Evolutionary conservation across 2,113 vertebrate genomes (phyloP), one percentile per base, ranked within the genome.

Genomic region (Protomyctophum bolini): DNA sequence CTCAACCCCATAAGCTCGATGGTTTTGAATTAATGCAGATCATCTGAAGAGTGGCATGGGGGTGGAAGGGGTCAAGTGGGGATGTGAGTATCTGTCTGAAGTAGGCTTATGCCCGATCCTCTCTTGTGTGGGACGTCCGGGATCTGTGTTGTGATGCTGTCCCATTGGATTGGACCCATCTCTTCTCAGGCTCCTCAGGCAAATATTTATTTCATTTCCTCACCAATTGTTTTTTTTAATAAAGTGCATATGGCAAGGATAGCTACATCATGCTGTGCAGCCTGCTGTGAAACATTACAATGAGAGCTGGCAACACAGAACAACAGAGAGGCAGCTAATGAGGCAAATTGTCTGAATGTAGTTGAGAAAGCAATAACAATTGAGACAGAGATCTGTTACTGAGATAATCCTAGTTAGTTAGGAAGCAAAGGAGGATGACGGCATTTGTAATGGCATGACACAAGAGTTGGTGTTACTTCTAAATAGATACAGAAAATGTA

Each of bases 41-140:
- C 21, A 63, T 2, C 47, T 50, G 33, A 41, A 3, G 33, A 41
- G 33, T 41, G 33, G 33, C 9, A n/a, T 10, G 58, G 10, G 0
- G 50, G 58, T 62, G 3, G 51, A 10, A 21, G 10, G 66, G 79
- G 63, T 80, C 48, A 77, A 70, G 60, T 64, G 4, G 2, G 58
- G 45, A 57, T 54, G 61, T 68, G 73, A 73, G 68, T 57, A 83
- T 85, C 79, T 52, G 6, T 48, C 68, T 28, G 33, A 41, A 0
- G 33, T 3, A 41, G 33, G 33, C 33, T 41, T 41, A 41, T 41
- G 33, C 33, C 33, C 33, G 33, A 3, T 41, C 33, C 33, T 41
- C 33, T 41, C 33, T 58, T 10, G 8, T 33, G 29, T 28, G 28
- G 21, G 21, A 58, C 14, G 1, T 46, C 29, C 10, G 21, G 21